Base-by-base conservation (phyloP, 2,888 invertebrate species). In the Ctenicera cuprea region DNA sequence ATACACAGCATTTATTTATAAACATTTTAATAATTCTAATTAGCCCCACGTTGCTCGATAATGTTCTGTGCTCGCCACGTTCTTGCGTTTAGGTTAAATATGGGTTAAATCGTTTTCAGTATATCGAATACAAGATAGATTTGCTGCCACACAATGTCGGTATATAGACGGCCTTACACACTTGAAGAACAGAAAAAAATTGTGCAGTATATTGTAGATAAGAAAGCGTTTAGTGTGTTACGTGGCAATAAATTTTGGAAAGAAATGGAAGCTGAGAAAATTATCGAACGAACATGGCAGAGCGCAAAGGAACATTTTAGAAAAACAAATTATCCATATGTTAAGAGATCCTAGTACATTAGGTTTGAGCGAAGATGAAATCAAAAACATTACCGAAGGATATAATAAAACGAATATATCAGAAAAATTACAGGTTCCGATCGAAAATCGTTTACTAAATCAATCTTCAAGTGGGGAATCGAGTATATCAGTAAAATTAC, bases 71-170 rank as follows among this genome's bases (percentile, higher is more conserved):
- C n/a, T n/a, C n/a, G n/a, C n/a, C n/a, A n/a, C n/a, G n/a, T n/a
- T n/a, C n/a, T n/a, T n/a, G n/a, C n/a, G n/a, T n/a, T n/a, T n/a
- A n/a, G n/a, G n/a, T n/a, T n/a, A n/a, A n/a, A n/a, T n/a, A n/a
- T n/a, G n/a, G n/a, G n/a, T n/a, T n/a, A n/a, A n/a, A n/a, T n/a
- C n/a, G n/a, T n/a, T n/a, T n/a, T n/a, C n/a, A n/a, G n/a, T n/a
- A n/a, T n/a, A n/a, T n/a, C n/a, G n/a, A n/a, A n/a, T n/a, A n/a
- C n/a, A n/a, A n/a, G n/a, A n/a, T n/a, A n/a, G n/a, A n/a, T n/a
- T n/a, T n/a, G n/a, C n/a, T n/a, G n/a, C n/a, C n/a, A n/a, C 5
- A 26, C 26, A 30, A 70, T 70, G 70, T 52, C 70, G 14, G 70
- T 63, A n/a, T 70, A 70, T 43, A 16, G 63, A 14, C 70, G 63